phyloP scores from a whole-genome alignment of 2,113 vertebrate species.

The Saguinus midas region DNA sequence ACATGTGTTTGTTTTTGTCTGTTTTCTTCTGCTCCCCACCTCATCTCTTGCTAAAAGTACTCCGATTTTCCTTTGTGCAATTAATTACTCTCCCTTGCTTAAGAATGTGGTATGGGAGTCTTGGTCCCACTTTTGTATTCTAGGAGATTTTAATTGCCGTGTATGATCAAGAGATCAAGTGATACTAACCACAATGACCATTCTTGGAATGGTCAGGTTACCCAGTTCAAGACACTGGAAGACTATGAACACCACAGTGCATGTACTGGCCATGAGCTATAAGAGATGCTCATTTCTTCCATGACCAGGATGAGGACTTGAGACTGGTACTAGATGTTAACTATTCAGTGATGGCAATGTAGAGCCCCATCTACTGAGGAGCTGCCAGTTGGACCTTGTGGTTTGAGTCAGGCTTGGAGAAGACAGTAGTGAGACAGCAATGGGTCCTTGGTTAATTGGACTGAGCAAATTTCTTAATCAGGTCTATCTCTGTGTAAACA shows the following conservation, averaged over 20 bases:
- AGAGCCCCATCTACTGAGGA: background rate
- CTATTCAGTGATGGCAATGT: fast-evolving
- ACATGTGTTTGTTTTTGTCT: fast-evolving
- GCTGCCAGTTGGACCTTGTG: fast-evolving
- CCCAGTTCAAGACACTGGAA: background rate
- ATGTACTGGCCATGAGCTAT: fast-evolving
- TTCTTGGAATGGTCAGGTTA: background rate
- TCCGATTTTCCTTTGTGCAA: background rate
- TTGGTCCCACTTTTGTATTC: background rate
- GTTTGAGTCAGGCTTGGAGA: background rate
- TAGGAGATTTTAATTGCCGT: background rate
- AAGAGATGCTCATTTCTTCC: background rate
- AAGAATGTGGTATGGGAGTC: background rate
- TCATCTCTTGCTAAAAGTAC: background rate
- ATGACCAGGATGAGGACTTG: fast-evolving
- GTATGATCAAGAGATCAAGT: background rate
- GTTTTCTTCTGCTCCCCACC: too few species aligned
- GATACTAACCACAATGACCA: background rate
- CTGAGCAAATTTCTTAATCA: background rate
- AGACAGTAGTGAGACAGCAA: background rate
- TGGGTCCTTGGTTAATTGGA: background rate
- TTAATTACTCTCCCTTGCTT: background rate
- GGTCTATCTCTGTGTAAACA: background rate
- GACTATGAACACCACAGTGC: background rate
- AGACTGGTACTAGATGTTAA: fast-evolving